Base-by-base conservation (phyloP, 2,888 invertebrate genomes). In the Phyto melanocephala region DNA sequence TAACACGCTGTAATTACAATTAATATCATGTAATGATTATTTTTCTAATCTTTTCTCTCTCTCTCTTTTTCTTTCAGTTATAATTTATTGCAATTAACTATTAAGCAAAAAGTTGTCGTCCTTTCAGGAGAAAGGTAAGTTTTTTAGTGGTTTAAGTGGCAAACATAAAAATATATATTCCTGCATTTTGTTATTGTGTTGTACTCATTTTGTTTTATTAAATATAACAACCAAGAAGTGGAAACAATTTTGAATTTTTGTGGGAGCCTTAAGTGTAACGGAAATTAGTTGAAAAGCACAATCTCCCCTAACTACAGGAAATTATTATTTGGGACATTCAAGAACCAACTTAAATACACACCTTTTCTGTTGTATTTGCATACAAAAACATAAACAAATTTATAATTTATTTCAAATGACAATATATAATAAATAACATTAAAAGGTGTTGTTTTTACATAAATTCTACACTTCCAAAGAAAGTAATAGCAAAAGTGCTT, bases 291-390 rank as follows among this genome's bases (percentile, higher is more conserved):
- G 11, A 17, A 17, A 47, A 78, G 76, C 83, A 15, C 11, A 67
- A 58, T 76, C 60, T 67, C 86, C 87, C 80, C 87, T 89, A 89
- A 89, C 87, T 88, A 88, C 86, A 86, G 87, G 87, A 89, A 89
- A 88, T 88, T 89, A 88, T 89, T 89, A 87, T 89, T 86, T 86
- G 87, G 80, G 74, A 85, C 84, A 85, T 56, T 54, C 3, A 28
- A 28, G 6, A 28, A 28, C 6, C 28, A 28, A 28, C 3, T 28
- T 28, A 28, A 28, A 28, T 6, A 28, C 28, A 28, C 28, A 28
- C 28, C 3, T 28, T 28, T 28, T 28, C 28, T 28, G 3, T 28
- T 28, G 28, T 28, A 28, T 28, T 28, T 28, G 6, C 28, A 28
- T 28, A 28, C 28, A 5, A 6, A 6, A 28, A 28, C 3, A 6